phyloP scores from a whole-genome alignment of 1,140 invertebrate species.

The Pollicipes pollicipes region DNA sequence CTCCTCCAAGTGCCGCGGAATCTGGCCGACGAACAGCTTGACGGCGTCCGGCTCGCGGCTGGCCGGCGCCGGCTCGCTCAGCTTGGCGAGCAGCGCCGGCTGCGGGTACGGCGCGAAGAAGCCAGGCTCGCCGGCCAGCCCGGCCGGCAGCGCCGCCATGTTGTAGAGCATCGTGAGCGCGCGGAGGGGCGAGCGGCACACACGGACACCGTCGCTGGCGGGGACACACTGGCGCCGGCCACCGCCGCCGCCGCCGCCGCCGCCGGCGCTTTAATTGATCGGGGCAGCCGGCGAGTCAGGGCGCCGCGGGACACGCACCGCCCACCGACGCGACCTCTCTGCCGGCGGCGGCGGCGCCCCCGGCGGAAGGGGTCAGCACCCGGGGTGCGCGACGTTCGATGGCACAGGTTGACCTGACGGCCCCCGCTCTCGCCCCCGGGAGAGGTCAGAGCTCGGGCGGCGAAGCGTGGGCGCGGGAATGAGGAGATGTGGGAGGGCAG shows the following conservation, averaged over 20 bases:
- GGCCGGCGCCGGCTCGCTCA: constrained; percentile 10
- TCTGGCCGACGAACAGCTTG: constrained; percentile 80
- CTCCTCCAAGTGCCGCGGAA: constrained; percentile 74
- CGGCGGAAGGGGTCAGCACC: too few species aligned
- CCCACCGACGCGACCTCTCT: too few species aligned
- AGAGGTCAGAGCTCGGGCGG: too few species aligned
- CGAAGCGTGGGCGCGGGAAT: too few species aligned
- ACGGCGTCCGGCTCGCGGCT: constrained; percentile 41
- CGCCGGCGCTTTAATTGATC: not conserved
- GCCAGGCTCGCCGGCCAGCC: not conserved
- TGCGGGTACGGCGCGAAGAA: too few species aligned
- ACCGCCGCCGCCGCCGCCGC: too few species aligned
- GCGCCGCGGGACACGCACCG: not conserved
- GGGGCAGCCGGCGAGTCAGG: not conserved
- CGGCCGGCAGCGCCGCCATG: not conserved
- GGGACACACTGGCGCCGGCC: not conserved
- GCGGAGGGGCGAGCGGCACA: not conserved
- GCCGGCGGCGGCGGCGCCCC: too few species aligned
- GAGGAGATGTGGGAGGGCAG: too few species aligned
- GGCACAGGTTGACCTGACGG: too few species aligned
- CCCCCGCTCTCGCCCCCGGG: too few species aligned
- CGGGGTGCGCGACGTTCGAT: too few species aligned
- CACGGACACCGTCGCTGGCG: not conserved
- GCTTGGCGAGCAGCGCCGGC: too few species aligned
- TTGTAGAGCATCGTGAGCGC: not conserved